These are phyloP conservation scores for Matsumurasca onukii DNA, from an alignment of 1,140 invertebrate species.

Conservation along the genomic window DNA sequence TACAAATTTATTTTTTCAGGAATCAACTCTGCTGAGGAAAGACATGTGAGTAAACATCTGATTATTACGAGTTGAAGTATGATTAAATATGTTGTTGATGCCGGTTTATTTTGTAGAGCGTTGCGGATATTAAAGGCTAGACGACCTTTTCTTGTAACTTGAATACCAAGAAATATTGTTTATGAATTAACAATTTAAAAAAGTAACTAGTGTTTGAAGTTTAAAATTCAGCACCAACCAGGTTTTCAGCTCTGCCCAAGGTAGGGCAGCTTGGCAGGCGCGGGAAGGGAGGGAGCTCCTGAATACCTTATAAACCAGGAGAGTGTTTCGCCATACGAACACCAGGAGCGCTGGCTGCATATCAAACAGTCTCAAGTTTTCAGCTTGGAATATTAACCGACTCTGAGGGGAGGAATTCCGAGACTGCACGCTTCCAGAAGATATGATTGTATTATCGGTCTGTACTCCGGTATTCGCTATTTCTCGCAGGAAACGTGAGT, in stretches of 20 bases:
- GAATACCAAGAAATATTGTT: too few species aligned
- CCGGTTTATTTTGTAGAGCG: too few species aligned
- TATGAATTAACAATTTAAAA: too few species aligned
- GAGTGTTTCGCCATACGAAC: background rate
- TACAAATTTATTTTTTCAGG: constrained; percentile 46
- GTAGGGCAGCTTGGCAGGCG: background rate
- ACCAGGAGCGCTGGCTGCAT: background rate
- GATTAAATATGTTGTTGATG: background rate
- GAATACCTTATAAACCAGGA: constrained; percentile 4
- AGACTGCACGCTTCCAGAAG: background rate
- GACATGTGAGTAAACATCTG: constrained; percentile 61
- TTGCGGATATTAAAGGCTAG: too few species aligned
- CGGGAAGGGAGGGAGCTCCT: background rate
- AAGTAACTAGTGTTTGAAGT: background rate
- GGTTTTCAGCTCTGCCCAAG: background rate
- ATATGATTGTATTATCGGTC: too few species aligned
- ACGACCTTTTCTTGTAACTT: background rate
- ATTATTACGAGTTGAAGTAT: background rate
- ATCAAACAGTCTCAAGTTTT: constrained; percentile 14
- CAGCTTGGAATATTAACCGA: constrained; percentile 4
- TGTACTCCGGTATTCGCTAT: too few species aligned
- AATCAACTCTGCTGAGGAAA: constrained; percentile 65
- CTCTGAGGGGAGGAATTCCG: background rate
- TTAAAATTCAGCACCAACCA: background rate
- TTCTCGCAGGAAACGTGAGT: too few species aligned